Evolutionary conservation across 1,140 invertebrate species (phyloP).

Genomic region (Eulimnadia texana): DNA sequence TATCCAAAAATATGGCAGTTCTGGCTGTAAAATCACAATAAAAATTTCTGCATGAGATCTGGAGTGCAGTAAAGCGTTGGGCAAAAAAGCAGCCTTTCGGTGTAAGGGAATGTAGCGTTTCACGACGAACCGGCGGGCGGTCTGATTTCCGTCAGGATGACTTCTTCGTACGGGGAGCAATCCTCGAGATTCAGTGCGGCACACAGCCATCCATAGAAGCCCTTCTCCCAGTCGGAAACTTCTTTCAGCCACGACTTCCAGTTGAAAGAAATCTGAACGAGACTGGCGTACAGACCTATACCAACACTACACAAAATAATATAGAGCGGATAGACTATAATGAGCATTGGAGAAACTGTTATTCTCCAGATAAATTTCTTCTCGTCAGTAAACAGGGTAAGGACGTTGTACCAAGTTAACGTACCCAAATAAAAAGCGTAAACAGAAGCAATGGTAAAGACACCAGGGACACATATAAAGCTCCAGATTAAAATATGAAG

Average conservation of each 20-base stretch:
- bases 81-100: too few species aligned
- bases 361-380: conserved; percentile 42
- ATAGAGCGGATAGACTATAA: conserved; percentile 52
- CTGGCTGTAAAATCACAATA: too few species aligned
- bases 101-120: not conserved
- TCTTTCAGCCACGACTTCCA: conserved; percentile 50
- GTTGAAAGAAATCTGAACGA: conserved; percentile 50
- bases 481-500: conserved; percentile 49
- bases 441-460: conserved; percentile 41
- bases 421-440: conserved; percentile 62
- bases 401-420: conserved; percentile 60
- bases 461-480: conserved; percentile 47
- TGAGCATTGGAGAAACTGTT: conserved; percentile 47
- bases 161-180: conserved; percentile 47
- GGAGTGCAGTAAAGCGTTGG: too few species aligned
- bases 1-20: too few species aligned
- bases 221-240: conserved; percentile 58
- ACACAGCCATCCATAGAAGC: conserved; percentile 63
- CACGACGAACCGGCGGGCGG: not conserved
- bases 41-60: too few species aligned
- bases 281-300: conserved; percentile 47
- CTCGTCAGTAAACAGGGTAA: conserved; percentile 52
- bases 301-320: conserved; percentile 47
- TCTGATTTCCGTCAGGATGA: conserved; percentile 22
- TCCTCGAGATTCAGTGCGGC: conserved; percentile 46